Conservation (phyloP, 1,140 invertebrate genomes). For the Neodiprion lecontei region DNA sequence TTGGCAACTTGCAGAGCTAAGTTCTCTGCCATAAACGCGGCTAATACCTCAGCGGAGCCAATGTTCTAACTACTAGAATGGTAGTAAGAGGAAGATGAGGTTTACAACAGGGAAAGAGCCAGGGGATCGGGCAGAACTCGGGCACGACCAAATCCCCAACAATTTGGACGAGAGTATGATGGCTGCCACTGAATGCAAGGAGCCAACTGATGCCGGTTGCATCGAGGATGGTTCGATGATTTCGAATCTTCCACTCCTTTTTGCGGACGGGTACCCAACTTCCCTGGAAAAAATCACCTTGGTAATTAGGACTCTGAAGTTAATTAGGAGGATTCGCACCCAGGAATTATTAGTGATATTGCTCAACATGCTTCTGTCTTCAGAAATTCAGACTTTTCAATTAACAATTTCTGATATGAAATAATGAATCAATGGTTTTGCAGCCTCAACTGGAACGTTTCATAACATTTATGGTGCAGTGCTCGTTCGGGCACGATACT, state of each 20-base stretch:
- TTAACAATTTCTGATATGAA: neutral
- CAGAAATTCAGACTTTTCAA: no score
- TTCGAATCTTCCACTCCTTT: slow-evolving; percentile 73
- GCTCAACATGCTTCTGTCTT: no score
- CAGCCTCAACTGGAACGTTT: slow-evolving; percentile 70
- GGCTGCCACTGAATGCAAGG: slow-evolving; percentile 42
- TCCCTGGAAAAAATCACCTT: slow-evolving; percentile 70
- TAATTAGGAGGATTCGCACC: no score
- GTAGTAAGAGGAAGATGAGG: slow-evolving; percentile 48
- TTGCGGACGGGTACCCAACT: slow-evolving; percentile 73
- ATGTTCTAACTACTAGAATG: neutral
- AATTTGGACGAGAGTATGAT: slow-evolving; percentile 48
- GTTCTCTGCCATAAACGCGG: no score
- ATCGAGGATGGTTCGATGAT: slow-evolving; percentile 62
- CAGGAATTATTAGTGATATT: no score
- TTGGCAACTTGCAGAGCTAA: no score
- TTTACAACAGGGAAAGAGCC: slow-evolving; percentile 52
- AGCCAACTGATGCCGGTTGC: slow-evolving; percentile 36
- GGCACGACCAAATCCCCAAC: slow-evolving; percentile 41
- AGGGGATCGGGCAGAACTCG: slow-evolving; percentile 46
- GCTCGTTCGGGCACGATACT: slow-evolving; percentile 71
- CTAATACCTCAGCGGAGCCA: neutral
- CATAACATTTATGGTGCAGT: slow-evolving; percentile 77
- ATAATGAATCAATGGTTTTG: slow-evolving; percentile 24
- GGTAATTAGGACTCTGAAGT: slow-evolving; percentile 35